These are phyloP conservation scores for Pteropus rufus DNA, from an alignment of 2,797 vertebrate species.

Conservation along the genomic window DNA sequence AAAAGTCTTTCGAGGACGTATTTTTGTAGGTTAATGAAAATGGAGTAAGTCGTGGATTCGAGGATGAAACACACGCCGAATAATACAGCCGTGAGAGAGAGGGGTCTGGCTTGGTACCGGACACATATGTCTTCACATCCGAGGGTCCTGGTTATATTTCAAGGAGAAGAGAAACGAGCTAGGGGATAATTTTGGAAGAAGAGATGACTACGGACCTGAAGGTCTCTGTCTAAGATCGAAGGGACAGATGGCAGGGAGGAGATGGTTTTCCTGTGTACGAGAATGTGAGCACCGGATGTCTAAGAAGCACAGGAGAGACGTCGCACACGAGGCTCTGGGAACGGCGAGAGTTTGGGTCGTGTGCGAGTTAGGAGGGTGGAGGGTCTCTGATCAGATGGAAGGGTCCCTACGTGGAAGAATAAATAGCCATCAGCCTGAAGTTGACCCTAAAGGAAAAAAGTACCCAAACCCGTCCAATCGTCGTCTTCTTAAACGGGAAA, in stretches of 20 bases:
- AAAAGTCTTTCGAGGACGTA: not conserved
- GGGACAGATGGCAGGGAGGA: not conserved
- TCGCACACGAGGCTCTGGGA: not conserved
- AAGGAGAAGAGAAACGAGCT: not conserved
- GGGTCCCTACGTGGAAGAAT: not conserved
- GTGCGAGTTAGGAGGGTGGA: not conserved
- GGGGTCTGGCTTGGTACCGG: not conserved
- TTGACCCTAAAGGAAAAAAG: not conserved
- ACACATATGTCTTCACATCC: not conserved
- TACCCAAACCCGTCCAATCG: not conserved
- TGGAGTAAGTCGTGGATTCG: not conserved
- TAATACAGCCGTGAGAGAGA: not conserved
- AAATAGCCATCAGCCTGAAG: not conserved
- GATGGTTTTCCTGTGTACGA: not conserved
- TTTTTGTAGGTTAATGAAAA: slow-evolving; percentile 15
- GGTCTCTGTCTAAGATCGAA: not conserved
- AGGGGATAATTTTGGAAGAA: not conserved
- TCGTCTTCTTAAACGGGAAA: not conserved
- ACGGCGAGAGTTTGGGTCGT: not conserved
- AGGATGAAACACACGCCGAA: not conserved
- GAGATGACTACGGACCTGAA: not conserved
- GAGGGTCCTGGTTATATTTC: not conserved
- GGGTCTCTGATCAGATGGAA: not conserved
- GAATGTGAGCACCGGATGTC: not conserved
- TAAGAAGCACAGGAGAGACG: not conserved